Evolutionary conservation across 2,113 vertebrate genomes (phyloP).

Genomic region (Ceyx cyanopectus): DNA sequence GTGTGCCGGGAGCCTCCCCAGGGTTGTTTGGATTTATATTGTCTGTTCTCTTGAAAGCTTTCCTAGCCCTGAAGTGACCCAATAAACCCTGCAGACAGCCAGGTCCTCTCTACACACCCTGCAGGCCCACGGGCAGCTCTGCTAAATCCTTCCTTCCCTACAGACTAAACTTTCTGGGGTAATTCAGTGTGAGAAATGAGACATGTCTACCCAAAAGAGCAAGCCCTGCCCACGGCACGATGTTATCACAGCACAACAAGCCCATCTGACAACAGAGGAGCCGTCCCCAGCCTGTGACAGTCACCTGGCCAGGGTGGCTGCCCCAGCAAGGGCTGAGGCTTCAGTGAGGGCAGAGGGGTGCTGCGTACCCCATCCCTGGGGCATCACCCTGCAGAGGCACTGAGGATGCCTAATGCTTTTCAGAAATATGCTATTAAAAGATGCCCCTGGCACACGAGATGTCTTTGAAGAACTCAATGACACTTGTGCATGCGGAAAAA

Average conservation of each 20-base stretch:
- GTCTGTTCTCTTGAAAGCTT: not conserved
- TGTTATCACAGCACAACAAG: conserved; percentile 39
- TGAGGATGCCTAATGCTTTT: not conserved
- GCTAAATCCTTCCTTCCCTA: conserved; percentile 70
- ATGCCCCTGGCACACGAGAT: fast-evolving
- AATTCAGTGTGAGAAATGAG: conserved; percentile 56
- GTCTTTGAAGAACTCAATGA: not conserved
- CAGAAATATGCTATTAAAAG: not conserved
- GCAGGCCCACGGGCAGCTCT: conserved; percentile 15
- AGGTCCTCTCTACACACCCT: conserved; percentile 41
- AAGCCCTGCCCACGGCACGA: not conserved
- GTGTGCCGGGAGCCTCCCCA: fast-evolving
- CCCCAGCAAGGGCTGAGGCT: not conserved
- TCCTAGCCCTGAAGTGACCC: not conserved
- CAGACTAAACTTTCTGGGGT: conserved; percentile 69
- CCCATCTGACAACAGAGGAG: not conserved
- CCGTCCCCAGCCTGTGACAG: not conserved
- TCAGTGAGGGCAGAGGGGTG: fast-evolving
- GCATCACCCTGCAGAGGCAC: not conserved
- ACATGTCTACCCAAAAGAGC: not conserved
- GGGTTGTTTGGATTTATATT: not conserved
- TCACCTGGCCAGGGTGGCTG: not conserved
- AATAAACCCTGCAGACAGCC: not conserved
- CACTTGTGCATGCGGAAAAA: not conserved
- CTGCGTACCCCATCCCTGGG: not conserved